Evolutionary conservation across 2,888 invertebrate genomes (phyloP).

Genomic region (Cylloceria caligata): DNA sequence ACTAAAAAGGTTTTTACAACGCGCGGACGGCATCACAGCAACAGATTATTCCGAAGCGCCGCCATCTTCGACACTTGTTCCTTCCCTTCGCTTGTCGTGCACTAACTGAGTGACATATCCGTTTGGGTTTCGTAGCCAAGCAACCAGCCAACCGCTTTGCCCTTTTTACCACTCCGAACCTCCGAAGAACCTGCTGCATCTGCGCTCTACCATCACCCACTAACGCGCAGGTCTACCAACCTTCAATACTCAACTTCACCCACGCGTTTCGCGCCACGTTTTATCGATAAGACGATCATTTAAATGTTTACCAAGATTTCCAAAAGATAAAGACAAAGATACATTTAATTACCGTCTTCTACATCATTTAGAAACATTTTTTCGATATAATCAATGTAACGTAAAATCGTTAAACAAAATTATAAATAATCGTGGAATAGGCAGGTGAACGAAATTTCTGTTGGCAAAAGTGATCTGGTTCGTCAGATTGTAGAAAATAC

Average conservation of each 20-base stretch:
- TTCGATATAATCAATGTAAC: background rate
- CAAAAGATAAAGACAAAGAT: background rate
- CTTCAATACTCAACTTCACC: background rate
- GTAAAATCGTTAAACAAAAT: background rate
- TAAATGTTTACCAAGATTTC: background rate
- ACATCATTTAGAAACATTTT: background rate
- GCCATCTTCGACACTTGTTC: conserved; percentile 72
- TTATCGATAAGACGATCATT: background rate
- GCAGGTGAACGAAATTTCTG: conserved; percentile 4
- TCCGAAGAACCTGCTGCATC: conserved; percentile 16
- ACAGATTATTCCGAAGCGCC: conserved; percentile 60
- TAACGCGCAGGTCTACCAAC: conserved; percentile 1
- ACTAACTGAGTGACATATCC: conserved; percentile 70
- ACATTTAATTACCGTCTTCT: background rate
- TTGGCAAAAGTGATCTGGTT: background rate
- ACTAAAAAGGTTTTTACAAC: conserved; percentile 22
- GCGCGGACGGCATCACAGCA: conserved; percentile 55
- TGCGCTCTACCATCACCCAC: background rate
- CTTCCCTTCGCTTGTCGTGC: conserved; percentile 59
- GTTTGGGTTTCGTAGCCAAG: conserved; percentile 63
- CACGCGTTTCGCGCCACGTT: background rate
- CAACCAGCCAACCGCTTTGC: conserved; percentile 48
- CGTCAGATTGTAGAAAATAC: background rate
- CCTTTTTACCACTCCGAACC: background rate
- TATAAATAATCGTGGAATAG: background rate